phyloP scores from a whole-genome alignment of 2,113 vertebrate genomes.

The Silurus glanis region DNA sequence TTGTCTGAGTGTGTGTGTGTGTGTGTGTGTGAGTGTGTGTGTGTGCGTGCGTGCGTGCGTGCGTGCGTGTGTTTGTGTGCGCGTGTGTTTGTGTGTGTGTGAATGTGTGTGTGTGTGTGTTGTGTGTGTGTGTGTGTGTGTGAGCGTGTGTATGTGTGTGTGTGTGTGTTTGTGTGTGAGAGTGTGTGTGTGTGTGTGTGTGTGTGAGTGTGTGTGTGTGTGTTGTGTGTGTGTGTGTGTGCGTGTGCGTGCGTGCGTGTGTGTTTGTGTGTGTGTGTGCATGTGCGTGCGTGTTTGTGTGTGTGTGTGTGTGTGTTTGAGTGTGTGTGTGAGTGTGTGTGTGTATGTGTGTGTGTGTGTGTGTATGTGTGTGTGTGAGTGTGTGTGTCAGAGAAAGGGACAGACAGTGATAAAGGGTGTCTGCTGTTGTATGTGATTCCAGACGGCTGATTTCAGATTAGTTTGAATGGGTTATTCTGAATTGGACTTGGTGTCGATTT shows the following conservation, averaged over 20 bases:
- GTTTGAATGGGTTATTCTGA: not conserved
- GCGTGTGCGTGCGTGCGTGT: not conserved
- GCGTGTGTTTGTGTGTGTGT: not conserved
- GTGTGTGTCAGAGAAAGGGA: not conserved
- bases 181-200: not conserved
- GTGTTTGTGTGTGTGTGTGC: no score
- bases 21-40: no score
- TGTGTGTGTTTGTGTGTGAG: not conserved
- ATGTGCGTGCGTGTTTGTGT: no score
- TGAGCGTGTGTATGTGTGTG: not conserved
- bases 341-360: not conserved
- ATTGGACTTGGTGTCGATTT: not conserved
- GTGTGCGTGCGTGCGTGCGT: no score
- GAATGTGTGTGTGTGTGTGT: not conserved
- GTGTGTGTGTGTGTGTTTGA: not conserved
- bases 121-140: no score
- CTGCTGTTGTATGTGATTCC: not conserved
- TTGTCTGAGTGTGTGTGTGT: not conserved
- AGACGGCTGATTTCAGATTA: not conserved
- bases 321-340: not conserved
- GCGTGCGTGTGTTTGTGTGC: not conserved
- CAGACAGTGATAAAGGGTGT: not conserved
- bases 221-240: not conserved
- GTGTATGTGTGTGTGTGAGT: not conserved
- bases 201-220: not conserved